phyloP scores from a whole-genome alignment of 2,888 invertebrate genomes.

The Timema podura region DNA sequence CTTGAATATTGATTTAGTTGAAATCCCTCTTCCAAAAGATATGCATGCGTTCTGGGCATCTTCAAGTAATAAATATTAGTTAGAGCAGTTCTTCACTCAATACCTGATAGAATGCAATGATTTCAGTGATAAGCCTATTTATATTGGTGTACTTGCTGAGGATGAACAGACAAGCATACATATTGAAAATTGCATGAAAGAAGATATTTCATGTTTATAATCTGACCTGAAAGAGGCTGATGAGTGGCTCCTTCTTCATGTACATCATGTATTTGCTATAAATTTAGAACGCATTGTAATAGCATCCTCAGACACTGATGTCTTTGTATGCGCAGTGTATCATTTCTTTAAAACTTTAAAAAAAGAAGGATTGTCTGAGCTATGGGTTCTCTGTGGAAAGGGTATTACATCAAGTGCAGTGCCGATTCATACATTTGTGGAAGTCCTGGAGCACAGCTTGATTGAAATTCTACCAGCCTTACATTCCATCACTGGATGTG shows the following conservation, averaged over 20 bases:
- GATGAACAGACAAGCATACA: not conserved
- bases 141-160: too few species aligned
- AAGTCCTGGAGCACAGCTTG: not conserved
- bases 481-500: conserved; percentile 7
- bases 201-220: not conserved
- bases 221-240: not conserved
- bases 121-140: not conserved
- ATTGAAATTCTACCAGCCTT: not conserved
- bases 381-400: conserved; percentile 1
- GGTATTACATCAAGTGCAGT: not conserved
- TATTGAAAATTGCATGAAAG: not conserved
- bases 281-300: not conserved
- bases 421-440: not conserved
- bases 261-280: not conserved
- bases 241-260: not conserved
- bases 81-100: not conserved
- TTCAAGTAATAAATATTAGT: not conserved
- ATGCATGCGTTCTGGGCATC: not conserved
- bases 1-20: not conserved
- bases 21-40: not conserved
- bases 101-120: not conserved
- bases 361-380: not conserved
- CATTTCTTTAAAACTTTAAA: conserved; percentile 7
- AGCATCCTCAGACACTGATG: not conserved
- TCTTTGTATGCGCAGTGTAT: not conserved